Conservation (phyloP, 2,797 vertebrate genomes). For the Uromys caudimaculatus region DNA sequence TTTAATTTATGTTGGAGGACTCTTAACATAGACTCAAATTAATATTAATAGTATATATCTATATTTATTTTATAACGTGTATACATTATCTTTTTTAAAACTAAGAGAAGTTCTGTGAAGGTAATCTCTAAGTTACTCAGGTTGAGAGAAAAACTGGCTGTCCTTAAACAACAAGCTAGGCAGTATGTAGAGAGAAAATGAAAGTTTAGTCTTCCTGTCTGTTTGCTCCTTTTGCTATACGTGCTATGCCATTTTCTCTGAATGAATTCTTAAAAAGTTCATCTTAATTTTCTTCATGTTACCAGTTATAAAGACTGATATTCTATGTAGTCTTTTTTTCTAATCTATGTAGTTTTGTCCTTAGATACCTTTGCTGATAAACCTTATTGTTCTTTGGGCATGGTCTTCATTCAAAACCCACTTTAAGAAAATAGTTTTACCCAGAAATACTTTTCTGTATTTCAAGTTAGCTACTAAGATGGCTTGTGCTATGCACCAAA, state of each 20-base stretch:
- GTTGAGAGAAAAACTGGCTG: slow-evolving; percentile 23
- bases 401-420: slow-evolving; percentile 45
- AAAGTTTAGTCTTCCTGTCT: slow-evolving; percentile 37
- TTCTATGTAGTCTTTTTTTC: neutral
- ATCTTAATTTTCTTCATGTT: slow-evolving; percentile 16
- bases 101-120: slow-evolving; percentile 40
- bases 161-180: slow-evolving; percentile 20
- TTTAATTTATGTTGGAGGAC: slow-evolving; percentile 61
- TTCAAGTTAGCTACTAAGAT: neutral
- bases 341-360: slow-evolving; percentile 38
- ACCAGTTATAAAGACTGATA: slow-evolving; percentile 32
- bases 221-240: neutral
- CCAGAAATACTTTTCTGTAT: slow-evolving; percentile 32
- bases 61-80: slow-evolving; percentile 58
- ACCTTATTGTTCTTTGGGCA: slow-evolving; percentile 11
- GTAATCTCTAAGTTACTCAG: slow-evolving; percentile 51
- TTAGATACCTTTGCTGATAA: slow-evolving; percentile 53
- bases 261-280: slow-evolving; percentile 37
- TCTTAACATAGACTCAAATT: slow-evolving; percentile 61
- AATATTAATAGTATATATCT: slow-evolving; percentile 43
- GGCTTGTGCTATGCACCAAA: neutral
- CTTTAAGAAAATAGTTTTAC: slow-evolving; percentile 14
- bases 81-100: slow-evolving; percentile 20
- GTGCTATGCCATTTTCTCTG: neutral
- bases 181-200: neutral